phyloP scores from a whole-genome alignment of 1,140 invertebrate species.

The Agrypnia vestita region DNA sequence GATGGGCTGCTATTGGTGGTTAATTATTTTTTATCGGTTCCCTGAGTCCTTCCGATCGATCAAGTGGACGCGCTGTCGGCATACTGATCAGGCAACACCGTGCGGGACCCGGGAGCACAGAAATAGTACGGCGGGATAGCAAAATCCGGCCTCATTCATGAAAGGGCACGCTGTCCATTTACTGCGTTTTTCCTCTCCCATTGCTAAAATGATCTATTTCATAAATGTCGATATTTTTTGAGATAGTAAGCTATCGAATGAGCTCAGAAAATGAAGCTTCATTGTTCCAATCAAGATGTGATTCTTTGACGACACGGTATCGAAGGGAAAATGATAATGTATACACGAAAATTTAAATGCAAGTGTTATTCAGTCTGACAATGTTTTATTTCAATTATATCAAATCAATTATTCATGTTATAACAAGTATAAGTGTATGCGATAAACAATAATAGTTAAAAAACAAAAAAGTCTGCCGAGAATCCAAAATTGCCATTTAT shows the following conservation, averaged over 20 bases:
- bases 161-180: not conserved
- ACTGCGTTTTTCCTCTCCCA: not conserved
- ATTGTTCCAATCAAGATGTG: too few relatives aligned
- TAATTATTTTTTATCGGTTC: conserved; percentile 39
- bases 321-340: too few relatives aligned
- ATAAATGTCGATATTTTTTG: not conserved
- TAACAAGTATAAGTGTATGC: too few relatives aligned
- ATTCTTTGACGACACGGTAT: too few relatives aligned
- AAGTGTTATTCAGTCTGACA: too few relatives aligned
- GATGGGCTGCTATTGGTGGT: conserved; percentile 28
- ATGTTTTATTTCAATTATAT: too few relatives aligned
- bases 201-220: not conserved
- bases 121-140: not conserved
- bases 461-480: too few relatives aligned
- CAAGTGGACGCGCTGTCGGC: conserved; percentile 15
- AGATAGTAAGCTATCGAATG: not conserved
- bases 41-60: conserved; percentile 29
- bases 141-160: not conserved
- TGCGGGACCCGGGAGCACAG: not conserved
- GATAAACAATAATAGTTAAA: too few relatives aligned
- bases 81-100: conserved; percentile 24
- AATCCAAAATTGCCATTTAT: too few relatives aligned
- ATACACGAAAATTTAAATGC: too few relatives aligned
- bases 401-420: too few relatives aligned
- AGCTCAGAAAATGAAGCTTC: too few relatives aligned